Conservation (phyloP, 2,113 vertebrate genomes). For the Myotis lucifugus region DNA sequence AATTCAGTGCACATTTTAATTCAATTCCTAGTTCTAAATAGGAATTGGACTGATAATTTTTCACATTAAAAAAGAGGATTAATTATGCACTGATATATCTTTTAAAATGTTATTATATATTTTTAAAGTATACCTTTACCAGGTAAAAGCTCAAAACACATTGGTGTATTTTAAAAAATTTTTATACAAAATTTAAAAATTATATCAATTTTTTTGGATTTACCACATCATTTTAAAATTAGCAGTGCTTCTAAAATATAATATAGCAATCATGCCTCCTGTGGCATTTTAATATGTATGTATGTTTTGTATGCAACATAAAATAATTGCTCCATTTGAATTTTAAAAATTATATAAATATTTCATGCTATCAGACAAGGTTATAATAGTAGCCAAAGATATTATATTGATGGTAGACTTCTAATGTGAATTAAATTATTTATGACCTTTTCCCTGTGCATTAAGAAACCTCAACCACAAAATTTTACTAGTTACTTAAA, state of each 20-base stretch:
- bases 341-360: neutral
- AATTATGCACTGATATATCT: neutral
- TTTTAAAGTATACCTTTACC: slow-evolving; percentile 7
- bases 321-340: neutral
- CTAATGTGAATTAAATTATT: slow-evolving; percentile 14
- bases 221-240: slow-evolving; percentile 30
- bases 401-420: neutral
- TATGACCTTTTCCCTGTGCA: neutral
- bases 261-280: neutral
- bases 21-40: slow-evolving; percentile 1
- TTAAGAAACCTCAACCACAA: slow-evolving; percentile 5
- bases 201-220: neutral
- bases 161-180: neutral
- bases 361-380: slow-evolving; percentile 12
- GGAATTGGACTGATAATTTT: slow-evolving; percentile 34
- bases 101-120: slow-evolving; percentile 10
- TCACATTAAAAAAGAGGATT: slow-evolving; percentile 18
- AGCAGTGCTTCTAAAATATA: slow-evolving; percentile 22
- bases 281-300: neutral
- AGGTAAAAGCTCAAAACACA: slow-evolving; percentile 11
- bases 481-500: neutral
- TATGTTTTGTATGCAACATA: neutral
- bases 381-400: neutral
- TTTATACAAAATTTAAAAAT: neutral
- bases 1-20: neutral